phyloP scores from a whole-genome alignment of 2,797 vertebrate species.

The Liasis olivaceus region DNA sequence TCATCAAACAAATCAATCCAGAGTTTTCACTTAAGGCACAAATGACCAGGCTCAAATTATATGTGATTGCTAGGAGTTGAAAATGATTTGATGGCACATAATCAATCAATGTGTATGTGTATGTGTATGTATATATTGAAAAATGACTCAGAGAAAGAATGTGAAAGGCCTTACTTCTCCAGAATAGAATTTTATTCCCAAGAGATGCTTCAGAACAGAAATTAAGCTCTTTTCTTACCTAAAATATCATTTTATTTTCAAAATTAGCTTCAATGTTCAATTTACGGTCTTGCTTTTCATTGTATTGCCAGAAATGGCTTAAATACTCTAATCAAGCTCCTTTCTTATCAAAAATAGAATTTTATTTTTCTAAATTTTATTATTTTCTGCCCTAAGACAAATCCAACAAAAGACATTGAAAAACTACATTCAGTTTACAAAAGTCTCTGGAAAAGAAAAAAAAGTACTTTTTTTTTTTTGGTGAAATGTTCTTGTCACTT shows the following conservation, averaged over 20 bases:
- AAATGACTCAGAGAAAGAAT: background rate
- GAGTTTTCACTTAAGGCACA: background rate
- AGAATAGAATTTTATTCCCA: background rate
- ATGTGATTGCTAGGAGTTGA: background rate
- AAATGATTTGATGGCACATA: background rate
- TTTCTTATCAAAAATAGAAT: background rate
- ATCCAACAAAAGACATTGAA: background rate
- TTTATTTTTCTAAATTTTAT: background rate
- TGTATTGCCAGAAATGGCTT: background rate
- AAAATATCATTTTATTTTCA: background rate
- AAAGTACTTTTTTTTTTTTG: background rate
- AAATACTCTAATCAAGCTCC: background rate
- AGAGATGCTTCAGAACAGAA: background rate
- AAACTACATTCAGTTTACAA: background rate
- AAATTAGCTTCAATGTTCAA: background rate
- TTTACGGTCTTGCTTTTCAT: background rate
- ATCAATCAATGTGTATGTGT: background rate
- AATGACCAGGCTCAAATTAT: background rate
- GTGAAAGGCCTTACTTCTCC: background rate
- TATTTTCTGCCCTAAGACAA: background rate
- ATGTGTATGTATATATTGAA: background rate
- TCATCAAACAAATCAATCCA: background rate
- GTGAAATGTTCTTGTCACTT: background rate
- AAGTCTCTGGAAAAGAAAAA: background rate
- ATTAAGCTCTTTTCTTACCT: background rate